A percentile compares a stretch with the other conserved stretches of the same genome.
These are phyloP conservation scores for Plagiodera versicolora DNA, from an alignment of 2,888 invertebrate species.

Conservation along the genomic window DNA sequence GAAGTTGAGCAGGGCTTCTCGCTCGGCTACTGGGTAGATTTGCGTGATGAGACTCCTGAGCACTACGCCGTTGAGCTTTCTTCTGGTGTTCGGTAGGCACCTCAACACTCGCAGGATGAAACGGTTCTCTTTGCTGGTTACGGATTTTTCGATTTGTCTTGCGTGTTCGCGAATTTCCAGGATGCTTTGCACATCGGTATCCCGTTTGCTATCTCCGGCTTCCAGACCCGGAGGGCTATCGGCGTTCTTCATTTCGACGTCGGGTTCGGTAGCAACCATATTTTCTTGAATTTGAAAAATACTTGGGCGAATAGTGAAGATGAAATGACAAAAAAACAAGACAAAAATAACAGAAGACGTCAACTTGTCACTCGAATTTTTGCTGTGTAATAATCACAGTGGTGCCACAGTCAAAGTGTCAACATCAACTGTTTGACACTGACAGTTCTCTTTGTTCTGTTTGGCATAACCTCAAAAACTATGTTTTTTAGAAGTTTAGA, in stretches of 20 bases:
- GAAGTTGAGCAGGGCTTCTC: conserved; percentile 74
- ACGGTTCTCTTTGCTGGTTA: conserved; percentile 90
- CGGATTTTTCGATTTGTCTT: conserved; percentile 93
- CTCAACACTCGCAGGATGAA: conserved; percentile 89
- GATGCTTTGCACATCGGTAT: conserved; percentile 75
- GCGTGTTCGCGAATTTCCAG: conserved; percentile 93
- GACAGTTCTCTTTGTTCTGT: no score
- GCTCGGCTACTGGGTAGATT: conserved; percentile 77
- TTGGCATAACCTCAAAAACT: no score
- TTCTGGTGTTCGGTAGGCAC: conserved; percentile 83
- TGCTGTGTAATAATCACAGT: conserved; percentile 11
- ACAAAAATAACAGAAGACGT: conserved; percentile 1
- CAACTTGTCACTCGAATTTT: conserved; percentile 9
- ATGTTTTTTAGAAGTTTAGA: no score
- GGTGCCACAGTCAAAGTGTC: no score
- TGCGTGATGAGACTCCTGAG: conserved; percentile 80
- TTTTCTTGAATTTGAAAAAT: conserved; percentile 13
- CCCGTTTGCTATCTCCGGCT: conserved; percentile 73
- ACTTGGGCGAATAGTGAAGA: background rate
- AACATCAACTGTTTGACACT: no score
- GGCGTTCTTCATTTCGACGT: conserved; percentile 86
- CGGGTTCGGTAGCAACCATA: conserved; percentile 51
- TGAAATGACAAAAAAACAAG: background rate
- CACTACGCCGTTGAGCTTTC: conserved; percentile 83
- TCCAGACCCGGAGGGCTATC: conserved; percentile 70